Conservation (phyloP, 2,113 vertebrate species). For the Mesembrinibis cayennensis region DNA sequence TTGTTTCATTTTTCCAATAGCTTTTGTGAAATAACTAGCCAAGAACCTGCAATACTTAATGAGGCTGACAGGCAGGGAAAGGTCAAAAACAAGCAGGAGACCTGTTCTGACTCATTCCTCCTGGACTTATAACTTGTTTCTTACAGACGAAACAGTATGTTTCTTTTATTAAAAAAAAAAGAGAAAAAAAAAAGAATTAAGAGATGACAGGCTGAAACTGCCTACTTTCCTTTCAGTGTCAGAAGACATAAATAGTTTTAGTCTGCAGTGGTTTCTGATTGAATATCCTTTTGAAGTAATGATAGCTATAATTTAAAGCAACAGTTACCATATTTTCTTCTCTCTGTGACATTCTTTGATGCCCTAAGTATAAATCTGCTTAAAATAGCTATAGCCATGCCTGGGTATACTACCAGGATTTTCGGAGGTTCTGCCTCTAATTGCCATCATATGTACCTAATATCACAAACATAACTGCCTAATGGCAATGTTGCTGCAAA, state of each 20-base stretch:
- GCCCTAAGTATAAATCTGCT: conserved; percentile 78
- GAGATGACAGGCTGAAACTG: conserved; percentile 73
- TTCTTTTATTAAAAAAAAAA: background rate
- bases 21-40: conserved; percentile 30
- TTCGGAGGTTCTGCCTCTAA: conserved; percentile 73
- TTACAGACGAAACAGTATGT: conserved; percentile 12
- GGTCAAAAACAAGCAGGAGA: background rate
- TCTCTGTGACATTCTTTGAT: conserved; percentile 77
- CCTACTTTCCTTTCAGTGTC: conserved; percentile 74
- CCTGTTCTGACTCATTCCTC: conserved; percentile 46
- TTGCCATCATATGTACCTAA: conserved; percentile 80
- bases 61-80: conserved; percentile 20
- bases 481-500: conserved; percentile 61
- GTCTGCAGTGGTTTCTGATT: conserved; percentile 78
- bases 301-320: conserved; percentile 86
- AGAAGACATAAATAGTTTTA: conserved; percentile 77
- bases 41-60: conserved; percentile 18
- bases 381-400: conserved; percentile 73
- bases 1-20: background rate
- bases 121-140: conserved; percentile 47
- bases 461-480: conserved; percentile 64
- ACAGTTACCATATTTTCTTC: conserved; percentile 84
- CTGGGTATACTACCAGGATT: conserved; percentile 66
- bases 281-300: conserved; percentile 84
- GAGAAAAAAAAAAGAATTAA: background rate